Conservation (phyloP, 2,888 invertebrate species). For the Phaedon cochleariae region DNA sequence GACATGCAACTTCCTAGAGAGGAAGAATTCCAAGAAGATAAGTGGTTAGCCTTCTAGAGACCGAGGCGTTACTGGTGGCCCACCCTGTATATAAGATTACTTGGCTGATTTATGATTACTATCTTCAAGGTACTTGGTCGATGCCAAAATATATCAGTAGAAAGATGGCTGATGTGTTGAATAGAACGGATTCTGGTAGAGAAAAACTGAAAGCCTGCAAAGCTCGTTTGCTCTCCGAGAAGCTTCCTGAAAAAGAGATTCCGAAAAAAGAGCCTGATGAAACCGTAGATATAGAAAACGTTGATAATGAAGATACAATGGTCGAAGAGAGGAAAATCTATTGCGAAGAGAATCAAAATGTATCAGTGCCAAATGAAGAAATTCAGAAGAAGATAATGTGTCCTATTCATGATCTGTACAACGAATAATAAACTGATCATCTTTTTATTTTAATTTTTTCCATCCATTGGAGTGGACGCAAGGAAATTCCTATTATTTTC, state of each 20-base stretch:
- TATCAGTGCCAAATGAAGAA: background rate
- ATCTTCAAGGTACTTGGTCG: conserved; percentile 10
- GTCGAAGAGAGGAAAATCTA: background rate
- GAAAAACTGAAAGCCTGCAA: conserved; percentile 8
- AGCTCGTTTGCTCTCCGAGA: background rate
- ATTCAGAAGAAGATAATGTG: background rate
- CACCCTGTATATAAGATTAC: too few relatives aligned
- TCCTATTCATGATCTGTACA: conserved; percentile 12
- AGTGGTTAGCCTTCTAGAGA: too few relatives aligned
- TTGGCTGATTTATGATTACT: too few relatives aligned
- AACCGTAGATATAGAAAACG: background rate
- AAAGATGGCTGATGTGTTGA: background rate
- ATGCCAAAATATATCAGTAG: conserved; percentile 7
- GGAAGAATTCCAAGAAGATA: too few relatives aligned
- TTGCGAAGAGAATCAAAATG: background rate
- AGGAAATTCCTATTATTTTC: too few relatives aligned
- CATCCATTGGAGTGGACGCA: too few relatives aligned
- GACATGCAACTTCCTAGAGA: too few relatives aligned
- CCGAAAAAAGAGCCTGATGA: too few relatives aligned
- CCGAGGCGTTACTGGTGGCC: too few relatives aligned
- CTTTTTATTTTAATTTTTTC: too few relatives aligned
- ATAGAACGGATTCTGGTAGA: background rate
- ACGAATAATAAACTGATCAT: background rate
- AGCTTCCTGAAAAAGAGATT: background rate
- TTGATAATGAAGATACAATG: background rate